These are phyloP conservation scores for Panagrolaimus sp. DNA, from an alignment of 1,140 invertebrate genomes.

Conservation along the genomic window DNA sequence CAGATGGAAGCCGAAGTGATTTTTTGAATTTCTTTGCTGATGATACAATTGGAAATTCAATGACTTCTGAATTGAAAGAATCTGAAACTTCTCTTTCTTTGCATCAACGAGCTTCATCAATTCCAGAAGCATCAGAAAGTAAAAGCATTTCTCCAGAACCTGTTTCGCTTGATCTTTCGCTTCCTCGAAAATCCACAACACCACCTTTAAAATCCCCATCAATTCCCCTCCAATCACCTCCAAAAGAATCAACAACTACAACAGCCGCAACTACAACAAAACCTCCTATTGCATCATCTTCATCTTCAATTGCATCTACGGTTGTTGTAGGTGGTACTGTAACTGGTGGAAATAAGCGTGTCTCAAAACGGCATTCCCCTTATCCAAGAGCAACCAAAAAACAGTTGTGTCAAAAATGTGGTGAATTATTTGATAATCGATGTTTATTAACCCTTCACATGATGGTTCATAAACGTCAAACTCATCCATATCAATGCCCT, in stretches of 20 bases:
- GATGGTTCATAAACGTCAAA: constrained; percentile 13
- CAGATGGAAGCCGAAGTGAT: background rate
- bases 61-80: too few species aligned
- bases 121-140: background rate
- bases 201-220: background rate
- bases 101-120: background rate
- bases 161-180: background rate
- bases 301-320: too few species aligned
- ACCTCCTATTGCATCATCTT: background rate
- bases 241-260: background rate
- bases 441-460: constrained; percentile 10
- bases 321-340: too few species aligned
- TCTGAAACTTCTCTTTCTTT: too few species aligned
- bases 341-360: background rate
- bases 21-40: background rate
- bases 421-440: constrained; percentile 15
- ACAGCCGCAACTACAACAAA: background rate
- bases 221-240: background rate
- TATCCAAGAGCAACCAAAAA: background rate
- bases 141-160: background rate
- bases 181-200: background rate
- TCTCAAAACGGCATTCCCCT: background rate
- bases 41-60: background rate
- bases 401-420: background rate
- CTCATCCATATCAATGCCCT: constrained; percentile 3